Percentiles rank a stretch among this genome's conserved stretches.
Evolutionary conservation across 2,888 invertebrate genomes (phyloP).

Genomic region (Carabus problematicus): DNA sequence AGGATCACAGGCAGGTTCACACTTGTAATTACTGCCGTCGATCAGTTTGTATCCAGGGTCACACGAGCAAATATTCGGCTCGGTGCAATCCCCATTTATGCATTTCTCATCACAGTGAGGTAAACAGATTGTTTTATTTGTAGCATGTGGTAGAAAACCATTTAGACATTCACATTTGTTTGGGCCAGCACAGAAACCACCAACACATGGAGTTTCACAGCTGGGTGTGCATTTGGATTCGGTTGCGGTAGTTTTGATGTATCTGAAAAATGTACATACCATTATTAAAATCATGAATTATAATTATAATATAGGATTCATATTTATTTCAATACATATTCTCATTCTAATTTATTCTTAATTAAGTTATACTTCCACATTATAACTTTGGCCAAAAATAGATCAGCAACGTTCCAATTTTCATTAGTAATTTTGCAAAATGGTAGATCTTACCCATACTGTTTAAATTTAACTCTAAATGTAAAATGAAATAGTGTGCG

Average conservation of each 20-base stretch:
- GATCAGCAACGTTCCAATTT: background rate
- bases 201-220: conserved; percentile 39
- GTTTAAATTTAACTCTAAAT: too few relatives aligned
- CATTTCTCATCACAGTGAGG: conserved; percentile 53
- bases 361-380: too few relatives aligned
- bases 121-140: conserved; percentile 47
- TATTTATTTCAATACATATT: too few relatives aligned
- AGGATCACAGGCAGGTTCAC: conserved; percentile 43
- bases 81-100: conserved; percentile 53
- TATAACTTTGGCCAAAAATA: background rate
- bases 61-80: conserved; percentile 54
- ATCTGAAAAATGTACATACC: conserved; percentile 16
- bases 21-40: conserved; percentile 28
- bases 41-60: conserved; percentile 49
- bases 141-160: conserved; percentile 47
- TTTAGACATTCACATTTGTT: conserved; percentile 46
- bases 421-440: too few relatives aligned
- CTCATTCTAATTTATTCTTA: too few relatives aligned
- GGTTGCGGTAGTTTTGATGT: conserved; percentile 13
- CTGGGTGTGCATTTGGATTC: conserved; percentile 39
- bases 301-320: background rate
- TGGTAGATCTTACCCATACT: too few relatives aligned
- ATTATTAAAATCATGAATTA: background rate
- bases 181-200: conserved; percentile 44
- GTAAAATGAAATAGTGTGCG: too few relatives aligned